Evolutionary conservation across 2,113 vertebrate species (phyloP).

Genomic region (Smithornis capensis): DNA sequence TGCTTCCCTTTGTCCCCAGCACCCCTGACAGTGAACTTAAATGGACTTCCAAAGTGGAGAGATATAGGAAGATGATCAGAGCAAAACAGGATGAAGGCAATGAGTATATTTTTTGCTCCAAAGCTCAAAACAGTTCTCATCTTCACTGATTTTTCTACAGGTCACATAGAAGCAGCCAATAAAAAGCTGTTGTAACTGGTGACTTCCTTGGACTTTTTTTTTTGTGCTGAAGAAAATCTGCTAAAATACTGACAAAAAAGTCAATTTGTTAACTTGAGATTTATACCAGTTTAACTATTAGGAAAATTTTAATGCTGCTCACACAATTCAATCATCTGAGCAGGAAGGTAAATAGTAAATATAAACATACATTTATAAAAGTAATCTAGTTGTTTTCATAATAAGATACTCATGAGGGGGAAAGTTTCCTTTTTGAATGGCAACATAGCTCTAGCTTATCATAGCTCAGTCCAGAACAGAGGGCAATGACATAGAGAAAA

Average conservation of each 20-base stretch:
- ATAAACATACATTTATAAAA: neutral
- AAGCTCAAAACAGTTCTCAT: neutral
- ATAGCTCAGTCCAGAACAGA: neutral
- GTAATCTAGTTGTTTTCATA: neutral
- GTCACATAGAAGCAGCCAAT: neutral
- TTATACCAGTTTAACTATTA: neutral
- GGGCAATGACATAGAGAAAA: neutral
- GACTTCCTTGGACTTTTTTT: neutral
- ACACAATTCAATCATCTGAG: neutral
- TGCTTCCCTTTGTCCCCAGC: neutral
- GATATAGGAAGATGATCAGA: neutral
- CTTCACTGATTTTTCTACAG: neutral
- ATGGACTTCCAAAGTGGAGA: neutral
- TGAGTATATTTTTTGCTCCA: neutral
- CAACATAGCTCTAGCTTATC: neutral
- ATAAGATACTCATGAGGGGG: neutral
- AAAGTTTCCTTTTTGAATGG: neutral
- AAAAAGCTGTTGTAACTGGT: neutral
- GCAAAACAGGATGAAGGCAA: neutral
- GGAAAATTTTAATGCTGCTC: neutral
- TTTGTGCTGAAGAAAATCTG: neutral
- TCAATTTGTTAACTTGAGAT: neutral
- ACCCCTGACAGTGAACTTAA: neutral
- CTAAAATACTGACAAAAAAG: neutral
- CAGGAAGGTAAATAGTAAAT: neutral